phyloP scores from a whole-genome alignment of 2,113 vertebrate species.

The Callopanchax toddi region DNA sequence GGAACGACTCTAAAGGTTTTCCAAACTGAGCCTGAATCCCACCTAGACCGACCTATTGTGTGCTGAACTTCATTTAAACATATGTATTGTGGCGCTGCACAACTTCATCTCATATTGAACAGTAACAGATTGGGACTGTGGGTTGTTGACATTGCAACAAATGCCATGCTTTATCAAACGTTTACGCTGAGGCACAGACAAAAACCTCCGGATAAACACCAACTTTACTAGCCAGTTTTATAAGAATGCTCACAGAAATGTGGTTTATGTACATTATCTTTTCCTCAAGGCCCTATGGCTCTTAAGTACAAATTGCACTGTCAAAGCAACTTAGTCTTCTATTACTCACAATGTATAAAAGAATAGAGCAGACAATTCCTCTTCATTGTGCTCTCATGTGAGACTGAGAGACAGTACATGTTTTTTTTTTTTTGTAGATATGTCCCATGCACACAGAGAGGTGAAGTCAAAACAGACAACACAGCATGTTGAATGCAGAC shows the following conservation, averaged over 20 bases:
- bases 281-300: slow-evolving; percentile 63
- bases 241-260: slow-evolving; percentile 11
- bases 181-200: slow-evolving; percentile 12
- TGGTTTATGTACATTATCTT: slow-evolving; percentile 50
- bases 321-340: slow-evolving; percentile 37
- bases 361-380: slow-evolving; percentile 31
- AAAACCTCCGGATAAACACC: slow-evolving; percentile 12
- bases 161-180: slow-evolving; percentile 16
- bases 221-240: slow-evolving; percentile 3
- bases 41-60: slow-evolving; percentile 4
- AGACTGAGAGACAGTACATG: slow-evolving; percentile 3
- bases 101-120: slow-evolving; percentile 16
- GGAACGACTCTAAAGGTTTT: slow-evolving; percentile 51
- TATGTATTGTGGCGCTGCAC: neutral
- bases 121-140: slow-evolving; percentile 25
- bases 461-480: slow-evolving; percentile 31
- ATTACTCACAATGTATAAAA: slow-evolving; percentile 59
- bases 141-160: slow-evolving; percentile 33
- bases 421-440: too few relatives aligned
- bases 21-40: slow-evolving; percentile 12
- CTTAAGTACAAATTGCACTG: slow-evolving; percentile 40
- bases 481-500: slow-evolving; percentile 11
- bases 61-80: slow-evolving; percentile 22
- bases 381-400: slow-evolving; percentile 14
- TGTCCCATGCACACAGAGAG: too few relatives aligned